Evolutionary conservation across 2,888 invertebrate species (phyloP).

Genomic region (Drosophila kuntzei): DNA sequence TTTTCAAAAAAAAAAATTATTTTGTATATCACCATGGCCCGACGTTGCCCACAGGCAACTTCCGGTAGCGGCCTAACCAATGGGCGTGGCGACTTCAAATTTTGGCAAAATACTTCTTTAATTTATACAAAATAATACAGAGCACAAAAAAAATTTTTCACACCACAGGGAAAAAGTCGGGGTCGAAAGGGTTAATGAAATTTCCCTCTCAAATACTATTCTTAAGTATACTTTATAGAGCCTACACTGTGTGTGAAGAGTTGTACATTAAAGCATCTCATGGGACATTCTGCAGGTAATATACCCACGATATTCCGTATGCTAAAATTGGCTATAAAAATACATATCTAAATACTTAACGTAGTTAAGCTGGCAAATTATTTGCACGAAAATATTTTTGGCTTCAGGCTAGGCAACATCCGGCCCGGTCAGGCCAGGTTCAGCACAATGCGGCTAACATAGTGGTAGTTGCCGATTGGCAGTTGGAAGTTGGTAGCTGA

Average conservation of each 20-base stretch:
- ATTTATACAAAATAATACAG: too few species aligned
- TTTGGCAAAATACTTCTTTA: too few species aligned
- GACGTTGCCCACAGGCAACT: too few species aligned
- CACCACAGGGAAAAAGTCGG: too few species aligned
- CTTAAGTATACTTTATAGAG: not conserved
- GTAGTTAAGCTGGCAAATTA: slow-evolving; percentile 76
- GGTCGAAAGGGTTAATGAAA: too few species aligned
- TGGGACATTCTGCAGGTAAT: not conserved
- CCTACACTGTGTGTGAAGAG: not conserved
- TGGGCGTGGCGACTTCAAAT: too few species aligned
- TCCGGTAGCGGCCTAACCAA: too few species aligned
- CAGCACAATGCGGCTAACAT: slow-evolving; percentile 23
- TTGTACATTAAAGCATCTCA: slow-evolving; percentile 5
- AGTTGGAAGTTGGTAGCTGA: slow-evolving; percentile 37
- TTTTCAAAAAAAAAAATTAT: too few species aligned
- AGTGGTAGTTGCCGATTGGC: slow-evolving; percentile 28
- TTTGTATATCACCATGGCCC: too few species aligned
- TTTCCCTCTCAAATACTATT: not conserved
- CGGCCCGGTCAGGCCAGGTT: slow-evolving; percentile 37
- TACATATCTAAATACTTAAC: slow-evolving; percentile 67
- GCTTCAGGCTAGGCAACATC: slow-evolving; percentile 60
- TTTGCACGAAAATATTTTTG: slow-evolving; percentile 79
- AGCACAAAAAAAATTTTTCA: too few species aligned
- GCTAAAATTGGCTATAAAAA: slow-evolving; percentile 46
- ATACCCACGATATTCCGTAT: slow-evolving; percentile 25